Percentiles rank a stretch among this genome's conserved stretches.
phyloP scores from a whole-genome alignment of 2,113 vertebrate species.

The Fregetta grallaria region DNA sequence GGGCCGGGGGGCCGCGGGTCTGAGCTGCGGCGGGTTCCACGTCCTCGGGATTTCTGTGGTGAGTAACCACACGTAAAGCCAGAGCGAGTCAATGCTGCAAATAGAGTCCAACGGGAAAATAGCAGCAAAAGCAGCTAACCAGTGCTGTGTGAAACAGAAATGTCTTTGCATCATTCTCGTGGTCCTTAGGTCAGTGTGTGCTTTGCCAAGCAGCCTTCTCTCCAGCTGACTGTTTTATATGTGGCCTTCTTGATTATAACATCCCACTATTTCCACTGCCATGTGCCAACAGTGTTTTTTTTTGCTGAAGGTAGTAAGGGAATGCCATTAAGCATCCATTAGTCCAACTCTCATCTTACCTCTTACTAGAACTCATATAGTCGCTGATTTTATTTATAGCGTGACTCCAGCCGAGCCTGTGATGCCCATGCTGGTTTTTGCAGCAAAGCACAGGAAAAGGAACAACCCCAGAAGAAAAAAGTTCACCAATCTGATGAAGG shows the following conservation, averaged over 20 bases:
- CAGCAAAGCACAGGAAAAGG: not conserved
- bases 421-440: not conserved
- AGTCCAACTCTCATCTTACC: not conserved
- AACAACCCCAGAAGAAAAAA: not conserved
- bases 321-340: not conserved
- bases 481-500: not conserved
- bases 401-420: not conserved
- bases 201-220: not conserved
- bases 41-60: not conserved
- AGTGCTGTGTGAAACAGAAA: not conserved
- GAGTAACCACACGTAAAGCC: not conserved
- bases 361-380: not conserved
- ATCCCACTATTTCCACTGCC: not conserved
- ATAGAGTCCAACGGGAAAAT: not conserved
- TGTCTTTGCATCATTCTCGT: not conserved
- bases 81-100: not conserved
- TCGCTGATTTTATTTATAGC: not conserved
- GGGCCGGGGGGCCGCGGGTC: fast-evolving
- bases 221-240: not conserved
- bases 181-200: not conserved
- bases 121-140: not conserved
- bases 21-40: not conserved
- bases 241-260: not conserved
- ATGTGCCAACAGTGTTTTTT: not conserved
- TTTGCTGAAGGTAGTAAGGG: not conserved